Percentiles rank a stretch among this genome's conserved stretches.
These are phyloP conservation scores for Eugnorisma glareosa DNA, from an alignment of 2,888 invertebrate species.

Conservation along the genomic window DNA sequence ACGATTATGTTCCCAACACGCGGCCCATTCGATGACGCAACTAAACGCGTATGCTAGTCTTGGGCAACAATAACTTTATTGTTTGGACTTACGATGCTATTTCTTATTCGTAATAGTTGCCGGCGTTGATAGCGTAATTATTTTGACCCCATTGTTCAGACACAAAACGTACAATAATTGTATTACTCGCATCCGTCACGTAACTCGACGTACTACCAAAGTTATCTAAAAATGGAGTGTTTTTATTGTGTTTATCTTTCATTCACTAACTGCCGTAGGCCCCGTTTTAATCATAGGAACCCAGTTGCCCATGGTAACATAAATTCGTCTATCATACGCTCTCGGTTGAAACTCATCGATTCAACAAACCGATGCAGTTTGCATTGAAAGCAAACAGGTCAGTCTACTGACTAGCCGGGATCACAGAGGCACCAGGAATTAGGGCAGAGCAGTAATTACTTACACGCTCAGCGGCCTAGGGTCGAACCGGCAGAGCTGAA, in stretches of 20 bases:
- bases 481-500: conserved; percentile 79
- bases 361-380: conserved; percentile 66
- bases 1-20: conserved; percentile 50
- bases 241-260: conserved; percentile 34
- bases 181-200: conserved; percentile 63
- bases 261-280: conserved; percentile 9
- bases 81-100: conserved; percentile 67
- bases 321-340: conserved; percentile 44
- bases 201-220: conserved; percentile 25
- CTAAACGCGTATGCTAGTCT: conserved; percentile 59
- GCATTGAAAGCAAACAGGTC: conserved; percentile 76
- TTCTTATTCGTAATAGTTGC: conserved; percentile 69
- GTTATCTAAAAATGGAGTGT: conserved; percentile 28
- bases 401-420: conserved; percentile 71
- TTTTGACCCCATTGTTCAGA: conserved; percentile 72
- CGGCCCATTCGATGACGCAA: conserved; percentile 68
- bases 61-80: conserved; percentile 69
- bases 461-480: conserved; percentile 76
- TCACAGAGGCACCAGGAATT: conserved; percentile 79
- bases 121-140: conserved; percentile 73
- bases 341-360: conserved; percentile 60
- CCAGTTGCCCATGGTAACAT: conserved; percentile 36
- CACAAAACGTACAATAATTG: conserved; percentile 70
- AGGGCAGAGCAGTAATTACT: conserved; percentile 85
- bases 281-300: conserved; percentile 17